Base-by-base conservation (phyloP, 2,888 invertebrate genomes). In the Dusona sp. region DNA sequence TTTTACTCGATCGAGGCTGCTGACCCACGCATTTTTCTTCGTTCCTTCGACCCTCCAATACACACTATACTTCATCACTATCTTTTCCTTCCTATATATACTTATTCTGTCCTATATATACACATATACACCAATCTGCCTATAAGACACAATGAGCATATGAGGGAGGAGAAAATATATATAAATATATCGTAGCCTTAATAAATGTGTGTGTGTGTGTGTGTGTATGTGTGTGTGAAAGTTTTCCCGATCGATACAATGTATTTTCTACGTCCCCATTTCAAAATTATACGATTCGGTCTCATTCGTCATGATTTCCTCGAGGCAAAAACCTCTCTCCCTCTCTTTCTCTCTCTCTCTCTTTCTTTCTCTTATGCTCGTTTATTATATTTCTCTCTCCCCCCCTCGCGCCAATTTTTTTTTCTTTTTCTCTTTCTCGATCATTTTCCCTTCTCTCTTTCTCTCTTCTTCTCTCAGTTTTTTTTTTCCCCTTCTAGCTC, bases 1-100 rank as follows among this genome's bases (percentile, higher is more conserved):
- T 73, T 48, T 80, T 83, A 77, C 75, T 80, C 86, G 72, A 79
- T 86, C 77, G 79, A 73, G 83, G 83, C 86, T 80, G 83, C 83
- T 86, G 86, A 86, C 80, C 83, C 86, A 83, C 79, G 83, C 86
- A 80, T 86, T 86, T 86, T 81, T 77, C 7, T 61, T 64, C 77
- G 29, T 48, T 19, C 48, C n/a, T 51, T 57, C 3, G 4, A 36
- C 51, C 65, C 51, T 38, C 48, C 54, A 57, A 42, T 13, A 22
- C 9, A 73, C 33, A 11, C n/a, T 36, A 36, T 68, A 67, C 64
- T 67, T 16, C 48, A n/a, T 36, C 68, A 9, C 57, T 29, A 13
- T 70, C n/a, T 42, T 11, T 33, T 19, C 36, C 42, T 25, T 33
- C 7, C 33, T 25, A 48, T 54, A 9, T 51, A 65, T 9, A 61